These are phyloP conservation scores for Notiomystis cincta DNA, from an alignment of 2,113 vertebrate genomes.

Conservation along the genomic window DNA sequence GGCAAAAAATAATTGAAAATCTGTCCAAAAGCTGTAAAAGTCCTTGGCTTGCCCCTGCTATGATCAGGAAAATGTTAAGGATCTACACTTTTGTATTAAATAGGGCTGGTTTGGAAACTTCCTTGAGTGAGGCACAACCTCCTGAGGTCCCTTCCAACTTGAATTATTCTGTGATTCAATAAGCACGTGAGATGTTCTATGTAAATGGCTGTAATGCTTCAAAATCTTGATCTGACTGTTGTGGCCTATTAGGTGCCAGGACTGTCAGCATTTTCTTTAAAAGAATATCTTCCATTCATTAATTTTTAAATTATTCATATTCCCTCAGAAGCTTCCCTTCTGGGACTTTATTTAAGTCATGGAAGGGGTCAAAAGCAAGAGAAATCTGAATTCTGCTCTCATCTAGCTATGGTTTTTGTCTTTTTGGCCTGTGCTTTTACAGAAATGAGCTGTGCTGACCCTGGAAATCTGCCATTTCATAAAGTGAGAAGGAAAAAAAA, in stretches of 20 bases:
- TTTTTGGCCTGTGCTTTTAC: background rate
- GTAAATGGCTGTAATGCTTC: background rate
- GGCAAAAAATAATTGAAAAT: background rate
- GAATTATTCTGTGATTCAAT: background rate
- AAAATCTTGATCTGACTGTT: background rate
- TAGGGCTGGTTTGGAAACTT: background rate
- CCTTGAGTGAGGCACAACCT: background rate
- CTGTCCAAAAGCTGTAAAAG: background rate
- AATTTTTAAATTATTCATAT: constrained; percentile 37
- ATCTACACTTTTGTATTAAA: background rate
- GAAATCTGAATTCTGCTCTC: background rate
- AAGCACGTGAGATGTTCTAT: background rate
- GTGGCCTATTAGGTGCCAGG: background rate
- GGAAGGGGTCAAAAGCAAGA: background rate
- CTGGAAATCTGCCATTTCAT: background rate
- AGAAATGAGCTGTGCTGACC: constrained; percentile 5
- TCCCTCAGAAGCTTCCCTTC: background rate
- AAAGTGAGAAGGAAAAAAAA: background rate
- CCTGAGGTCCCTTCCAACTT: background rate
- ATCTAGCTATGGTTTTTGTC: background rate
- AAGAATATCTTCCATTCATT: constrained; percentile 15
- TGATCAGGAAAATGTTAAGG: background rate
- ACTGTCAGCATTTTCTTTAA: background rate
- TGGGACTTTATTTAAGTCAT: background rate
- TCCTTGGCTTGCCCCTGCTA: background rate